Percentiles rank a stretch among this genome's conserved stretches.
Conservation (phyloP, 2,113 vertebrate genomes). For the Mesembrinibis cayennensis region DNA sequence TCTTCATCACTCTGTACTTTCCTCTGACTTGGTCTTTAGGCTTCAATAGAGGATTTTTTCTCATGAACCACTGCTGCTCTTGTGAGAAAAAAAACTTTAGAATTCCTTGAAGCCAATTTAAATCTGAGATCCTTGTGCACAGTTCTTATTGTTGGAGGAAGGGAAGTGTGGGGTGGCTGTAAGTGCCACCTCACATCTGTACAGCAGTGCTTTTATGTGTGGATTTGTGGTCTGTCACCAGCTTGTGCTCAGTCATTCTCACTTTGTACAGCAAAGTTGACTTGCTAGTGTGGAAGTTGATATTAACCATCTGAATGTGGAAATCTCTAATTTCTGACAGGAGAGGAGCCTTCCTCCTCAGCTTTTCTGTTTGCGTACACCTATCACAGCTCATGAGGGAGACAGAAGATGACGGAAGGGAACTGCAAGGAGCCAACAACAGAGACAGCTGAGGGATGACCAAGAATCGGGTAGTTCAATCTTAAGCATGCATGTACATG, state of each 20-base stretch:
- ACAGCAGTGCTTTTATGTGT: neutral
- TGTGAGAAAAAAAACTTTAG: neutral
- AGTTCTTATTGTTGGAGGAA: neutral
- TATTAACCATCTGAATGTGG: neutral
- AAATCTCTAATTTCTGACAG: neutral
- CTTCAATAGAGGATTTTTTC: neutral
- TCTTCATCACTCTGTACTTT: neutral
- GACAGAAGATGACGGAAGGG: neutral
- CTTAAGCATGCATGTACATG: too few species aligned
- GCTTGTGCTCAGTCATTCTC: neutral
- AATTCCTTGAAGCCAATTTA: neutral
- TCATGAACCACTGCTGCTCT: neutral
- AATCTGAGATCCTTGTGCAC: neutral
- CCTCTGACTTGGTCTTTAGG: neutral
- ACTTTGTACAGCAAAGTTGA: too few species aligned
- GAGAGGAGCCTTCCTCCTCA: neutral
- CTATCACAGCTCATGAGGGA: neutral
- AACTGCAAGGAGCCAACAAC: neutral
- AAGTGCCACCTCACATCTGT: neutral
- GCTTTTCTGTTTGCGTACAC: neutral
- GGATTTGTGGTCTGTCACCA: neutral
- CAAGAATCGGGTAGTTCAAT: neutral
- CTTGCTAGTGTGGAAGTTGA: neutral
- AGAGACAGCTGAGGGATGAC: neutral
- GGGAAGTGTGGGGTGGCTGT: neutral